Percentiles rank a stretch among this genome's conserved stretches.
Conservation (phyloP, 2,797 vertebrate genomes). For the Poliocrania exsul region DNA sequence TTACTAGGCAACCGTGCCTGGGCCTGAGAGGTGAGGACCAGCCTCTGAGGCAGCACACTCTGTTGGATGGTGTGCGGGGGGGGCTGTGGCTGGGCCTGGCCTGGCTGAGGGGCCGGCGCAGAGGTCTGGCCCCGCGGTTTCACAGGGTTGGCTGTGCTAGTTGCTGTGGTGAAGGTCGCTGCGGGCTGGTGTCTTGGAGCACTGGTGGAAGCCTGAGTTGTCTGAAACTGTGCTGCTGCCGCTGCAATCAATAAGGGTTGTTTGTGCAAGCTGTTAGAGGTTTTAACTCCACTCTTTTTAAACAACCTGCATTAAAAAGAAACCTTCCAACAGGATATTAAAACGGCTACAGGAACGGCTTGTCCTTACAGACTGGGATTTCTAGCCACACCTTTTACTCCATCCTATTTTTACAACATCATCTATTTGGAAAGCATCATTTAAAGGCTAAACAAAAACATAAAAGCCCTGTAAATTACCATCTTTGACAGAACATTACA, state of each 20-base stretch:
- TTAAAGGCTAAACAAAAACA: conserved; percentile 38
- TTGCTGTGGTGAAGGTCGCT: conserved; percentile 79
- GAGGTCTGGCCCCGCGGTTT: conserved; percentile 82
- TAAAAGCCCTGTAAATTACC: conserved; percentile 6
- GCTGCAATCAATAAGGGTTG: conserved; percentile 89
- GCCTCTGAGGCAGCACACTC: conserved; percentile 92
- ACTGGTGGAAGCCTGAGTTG: conserved; percentile 85
- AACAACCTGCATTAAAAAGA: conserved; percentile 71
- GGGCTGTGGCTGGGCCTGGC: conserved; percentile 85
- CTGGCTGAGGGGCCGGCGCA: conserved; percentile 80
- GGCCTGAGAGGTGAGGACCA: conserved; percentile 97
- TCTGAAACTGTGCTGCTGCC: conserved; percentile 85
- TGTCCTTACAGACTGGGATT: conserved; percentile 51
- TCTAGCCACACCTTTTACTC: conserved; percentile 21
- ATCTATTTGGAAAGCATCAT: conserved; percentile 36
- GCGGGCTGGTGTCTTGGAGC: conserved; percentile 84
- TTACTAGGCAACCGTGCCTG: conserved; percentile 99
- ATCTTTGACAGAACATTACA: conserved; percentile 2
- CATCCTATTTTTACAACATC: conserved; percentile 32
- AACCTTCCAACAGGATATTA: conserved; percentile 70
- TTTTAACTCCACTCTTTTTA: conserved; percentile 59
- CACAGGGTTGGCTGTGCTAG: conserved; percentile 81
- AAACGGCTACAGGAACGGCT: conserved; percentile 47
- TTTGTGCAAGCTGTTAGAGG: conserved; percentile 78
- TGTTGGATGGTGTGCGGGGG: conserved; percentile 89